A percentile compares a stretch with the other conserved stretches of the same genome.
Evolutionary conservation across 2,113 vertebrate genomes (phyloP).

Genomic region (Zootoca vivipara): DNA sequence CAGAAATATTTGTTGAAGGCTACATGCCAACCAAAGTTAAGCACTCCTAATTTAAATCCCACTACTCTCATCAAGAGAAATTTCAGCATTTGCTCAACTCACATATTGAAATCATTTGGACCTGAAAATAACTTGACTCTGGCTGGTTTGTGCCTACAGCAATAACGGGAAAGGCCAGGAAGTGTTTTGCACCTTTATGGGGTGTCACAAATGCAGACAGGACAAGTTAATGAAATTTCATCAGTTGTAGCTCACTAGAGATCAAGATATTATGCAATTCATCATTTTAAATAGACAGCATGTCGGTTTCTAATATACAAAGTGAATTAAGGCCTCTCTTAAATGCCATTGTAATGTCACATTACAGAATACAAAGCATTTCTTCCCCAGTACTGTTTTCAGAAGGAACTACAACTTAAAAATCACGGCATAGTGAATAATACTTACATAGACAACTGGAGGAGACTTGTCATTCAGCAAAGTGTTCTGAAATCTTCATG

Average conservation of each 20-base stretch:
- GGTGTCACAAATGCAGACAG: neutral
- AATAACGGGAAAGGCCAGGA: neutral
- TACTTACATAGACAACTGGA: neutral
- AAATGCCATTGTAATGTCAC: constrained; percentile 20
- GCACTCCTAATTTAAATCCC: neutral
- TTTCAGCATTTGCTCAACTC: neutral
- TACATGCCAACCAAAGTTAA: constrained; percentile 11
- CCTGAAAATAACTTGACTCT: neutral
- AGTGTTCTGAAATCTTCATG: constrained; percentile 15
- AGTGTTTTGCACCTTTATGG: neutral
- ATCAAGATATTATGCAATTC: neutral
- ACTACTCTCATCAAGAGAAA: neutral
- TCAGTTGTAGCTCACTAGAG: neutral
- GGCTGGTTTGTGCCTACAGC: neutral
- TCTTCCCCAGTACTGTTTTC: constrained; percentile 18
- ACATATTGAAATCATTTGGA: neutral
- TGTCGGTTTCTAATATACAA: constrained; percentile 10
- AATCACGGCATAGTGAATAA: neutral
- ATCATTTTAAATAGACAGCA: neutral
- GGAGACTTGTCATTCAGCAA: neutral
- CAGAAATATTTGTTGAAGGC: neutral
- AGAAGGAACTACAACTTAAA: constrained; percentile 11
- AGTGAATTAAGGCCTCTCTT: neutral
- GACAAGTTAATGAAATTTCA: constrained; percentile 4
- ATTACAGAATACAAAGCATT: neutral